Evolutionary conservation across 2,797 vertebrate species (phyloP).

Genomic region (Protonibea diacanthus): DNA sequence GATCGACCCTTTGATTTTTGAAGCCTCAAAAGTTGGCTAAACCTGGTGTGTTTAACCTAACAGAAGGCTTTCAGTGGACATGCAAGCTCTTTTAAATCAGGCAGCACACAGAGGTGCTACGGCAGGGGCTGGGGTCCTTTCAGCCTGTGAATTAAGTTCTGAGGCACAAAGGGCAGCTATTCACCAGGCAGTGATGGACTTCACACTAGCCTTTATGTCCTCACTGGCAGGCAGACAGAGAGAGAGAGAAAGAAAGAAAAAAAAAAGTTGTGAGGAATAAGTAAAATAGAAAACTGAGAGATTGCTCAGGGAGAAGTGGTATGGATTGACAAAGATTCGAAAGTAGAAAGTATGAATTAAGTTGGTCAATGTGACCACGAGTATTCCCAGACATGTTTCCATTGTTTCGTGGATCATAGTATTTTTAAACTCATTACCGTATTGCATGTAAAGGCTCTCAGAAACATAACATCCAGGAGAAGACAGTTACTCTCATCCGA

Average conservation of each 20-base stretch:
- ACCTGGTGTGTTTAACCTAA: slow-evolving; percentile 40
- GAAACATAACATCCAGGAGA: slow-evolving; percentile 49
- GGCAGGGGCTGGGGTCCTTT: slow-evolving; percentile 76
- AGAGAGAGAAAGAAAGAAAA: slow-evolving; percentile 21
- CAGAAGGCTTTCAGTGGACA: slow-evolving; percentile 56
- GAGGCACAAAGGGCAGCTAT: slow-evolving; percentile 82
- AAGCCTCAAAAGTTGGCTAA: slow-evolving; percentile 35
- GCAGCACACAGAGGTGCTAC: slow-evolving; percentile 74
- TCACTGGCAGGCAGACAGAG: slow-evolving; percentile 63
- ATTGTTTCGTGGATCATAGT: background rate
- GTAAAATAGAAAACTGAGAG: slow-evolving; percentile 55
- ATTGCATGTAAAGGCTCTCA: slow-evolving; percentile 47
- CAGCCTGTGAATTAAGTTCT: slow-evolving; percentile 82
- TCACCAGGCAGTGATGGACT: slow-evolving; percentile 83
- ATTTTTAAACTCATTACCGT: slow-evolving; percentile 22
- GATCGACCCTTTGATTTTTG: slow-evolving; percentile 14
- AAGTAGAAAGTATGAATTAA: slow-evolving; percentile 3
- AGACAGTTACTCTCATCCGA: background rate
- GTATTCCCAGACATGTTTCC: slow-evolving; percentile 3
- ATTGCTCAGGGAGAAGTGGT: slow-evolving; percentile 30
- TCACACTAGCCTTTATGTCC: slow-evolving; percentile 81
- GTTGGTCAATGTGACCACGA: background rate
- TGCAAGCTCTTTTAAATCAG: slow-evolving; percentile 75
- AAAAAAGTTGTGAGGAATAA: slow-evolving; percentile 46
- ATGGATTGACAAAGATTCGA: slow-evolving; percentile 38